Percentiles rank a stretch among this genome's conserved stretches.
Conservation (phyloP, 2,888 invertebrate species). For the Drosophila hamatofila region DNA sequence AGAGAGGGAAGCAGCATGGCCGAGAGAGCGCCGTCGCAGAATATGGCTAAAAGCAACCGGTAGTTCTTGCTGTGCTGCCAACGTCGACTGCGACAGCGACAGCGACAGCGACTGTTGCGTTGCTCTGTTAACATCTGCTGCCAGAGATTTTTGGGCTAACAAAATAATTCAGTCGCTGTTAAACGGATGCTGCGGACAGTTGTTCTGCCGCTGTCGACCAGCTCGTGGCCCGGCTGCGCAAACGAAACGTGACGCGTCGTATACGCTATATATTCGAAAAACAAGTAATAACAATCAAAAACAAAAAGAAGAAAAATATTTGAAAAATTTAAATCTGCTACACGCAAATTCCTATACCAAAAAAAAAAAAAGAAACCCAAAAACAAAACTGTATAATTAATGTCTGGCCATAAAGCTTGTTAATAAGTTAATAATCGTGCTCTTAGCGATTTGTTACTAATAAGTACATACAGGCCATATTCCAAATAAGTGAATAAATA, state of each 20-base stretch:
- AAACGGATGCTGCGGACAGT: constrained; percentile 74
- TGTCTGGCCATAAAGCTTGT: constrained; percentile 26
- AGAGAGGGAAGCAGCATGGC: background rate
- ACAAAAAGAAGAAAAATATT: background rate
- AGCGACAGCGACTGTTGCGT: constrained; percentile 62
- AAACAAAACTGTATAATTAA: background rate
- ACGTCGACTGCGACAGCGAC: constrained; percentile 1
- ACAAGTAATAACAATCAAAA: constrained; percentile 17
- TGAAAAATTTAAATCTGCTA: background rate
- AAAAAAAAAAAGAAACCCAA: background rate
- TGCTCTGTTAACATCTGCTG: constrained; percentile 57
- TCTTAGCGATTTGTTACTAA: constrained; percentile 44
- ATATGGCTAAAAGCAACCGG: constrained; percentile 67
- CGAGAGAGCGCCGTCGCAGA: constrained; percentile 38
- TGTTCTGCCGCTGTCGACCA: constrained; percentile 64
- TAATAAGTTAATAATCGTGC: constrained; percentile 27
- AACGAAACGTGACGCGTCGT: constrained; percentile 23
- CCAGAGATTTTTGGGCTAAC: constrained; percentile 47
- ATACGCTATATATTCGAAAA: constrained; percentile 23
- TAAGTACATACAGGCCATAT: constrained; percentile 22
- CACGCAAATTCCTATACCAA: constrained; percentile 11
- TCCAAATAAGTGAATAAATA: constrained; percentile 30
- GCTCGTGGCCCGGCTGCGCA: constrained; percentile 53
- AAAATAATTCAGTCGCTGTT: constrained; percentile 68
- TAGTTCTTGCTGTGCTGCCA: constrained; percentile 58